Evolutionary conservation across 2,113 vertebrate species (phyloP).

Genomic region (Martes martes): DNA sequence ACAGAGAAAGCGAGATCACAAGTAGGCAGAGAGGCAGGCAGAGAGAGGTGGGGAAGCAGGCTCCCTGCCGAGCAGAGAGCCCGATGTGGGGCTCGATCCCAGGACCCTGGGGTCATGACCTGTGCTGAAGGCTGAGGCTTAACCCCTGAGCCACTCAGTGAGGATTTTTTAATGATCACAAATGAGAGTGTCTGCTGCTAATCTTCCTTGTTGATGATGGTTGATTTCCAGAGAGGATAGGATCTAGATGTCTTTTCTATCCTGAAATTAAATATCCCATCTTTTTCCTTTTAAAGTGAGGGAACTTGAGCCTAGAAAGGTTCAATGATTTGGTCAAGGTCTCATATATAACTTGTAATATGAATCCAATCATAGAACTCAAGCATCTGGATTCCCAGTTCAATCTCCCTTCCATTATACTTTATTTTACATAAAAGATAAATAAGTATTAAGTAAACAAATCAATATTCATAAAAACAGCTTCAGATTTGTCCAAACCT

Average conservation of each 20-base stretch:
- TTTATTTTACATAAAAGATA: neutral
- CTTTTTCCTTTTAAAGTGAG: neutral
- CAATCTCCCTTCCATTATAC: neutral
- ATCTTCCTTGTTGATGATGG: neutral
- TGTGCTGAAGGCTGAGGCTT: no score
- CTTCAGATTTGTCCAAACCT: neutral
- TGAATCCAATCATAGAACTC: neutral
- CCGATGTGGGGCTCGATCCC: accelerated
- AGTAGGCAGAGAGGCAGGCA: no score
- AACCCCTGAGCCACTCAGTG: neutral
- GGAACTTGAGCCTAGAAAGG: neutral
- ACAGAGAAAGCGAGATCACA: no score
- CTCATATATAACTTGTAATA: neutral
- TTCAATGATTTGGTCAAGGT: neutral
- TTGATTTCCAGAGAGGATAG: neutral
- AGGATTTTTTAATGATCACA: neutral
- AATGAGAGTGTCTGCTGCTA: neutral
- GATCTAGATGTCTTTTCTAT: neutral
- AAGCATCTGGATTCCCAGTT: neutral
- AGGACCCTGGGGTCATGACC: no score
- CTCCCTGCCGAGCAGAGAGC: no score
- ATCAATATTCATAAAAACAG: neutral
- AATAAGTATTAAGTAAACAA: neutral
- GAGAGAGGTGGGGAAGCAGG: no score
- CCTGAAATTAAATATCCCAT: neutral